Conservation (phyloP, 30 jellyfish, hydroid and myxozoan species). For the Hydra vulgaris region DNA sequence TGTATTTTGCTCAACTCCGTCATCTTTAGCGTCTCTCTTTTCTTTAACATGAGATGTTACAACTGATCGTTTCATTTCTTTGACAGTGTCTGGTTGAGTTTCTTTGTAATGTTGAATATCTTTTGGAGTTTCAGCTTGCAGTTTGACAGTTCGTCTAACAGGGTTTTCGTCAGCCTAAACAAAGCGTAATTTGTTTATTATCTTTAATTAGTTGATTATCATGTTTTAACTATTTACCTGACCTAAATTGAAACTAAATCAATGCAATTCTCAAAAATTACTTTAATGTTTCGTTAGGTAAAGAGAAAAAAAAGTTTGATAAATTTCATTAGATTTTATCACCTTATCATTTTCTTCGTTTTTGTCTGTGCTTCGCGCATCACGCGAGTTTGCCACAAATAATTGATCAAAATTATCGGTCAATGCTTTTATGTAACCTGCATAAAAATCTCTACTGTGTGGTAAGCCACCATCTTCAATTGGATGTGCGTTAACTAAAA, state of each 20-base stretch:
- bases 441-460: constrained; percentile 83
- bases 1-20: neutral
- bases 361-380: constrained; percentile 43
- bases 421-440: constrained; percentile 81
- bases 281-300: too few relatives aligned
- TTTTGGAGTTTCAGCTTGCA: neutral
- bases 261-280: too few relatives aligned
- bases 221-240: too few relatives aligned
- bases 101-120: constrained; percentile 15
- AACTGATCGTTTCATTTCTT: constrained; percentile 9
- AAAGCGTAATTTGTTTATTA: too few relatives aligned
- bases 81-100: neutral
- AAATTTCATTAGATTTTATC: too few relatives aligned
- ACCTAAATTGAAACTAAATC: too few relatives aligned
- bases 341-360: constrained; percentile 3
- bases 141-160: neutral
- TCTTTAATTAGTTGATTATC: too few relatives aligned
- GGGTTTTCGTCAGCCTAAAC: neutral
- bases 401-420: constrained; percentile 85
- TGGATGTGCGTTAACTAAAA: constrained; percentile 1
- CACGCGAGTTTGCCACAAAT: constrained; percentile 36
- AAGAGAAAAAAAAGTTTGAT: too few relatives aligned
- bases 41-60: neutral
- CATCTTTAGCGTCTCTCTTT: neutral
- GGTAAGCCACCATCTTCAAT: constrained; percentile 44